A percentile compares a stretch with the other conserved stretches of the same genome.
Conservation (phyloP, 2,113 vertebrate species). For the Leptosomus discolor region DNA sequence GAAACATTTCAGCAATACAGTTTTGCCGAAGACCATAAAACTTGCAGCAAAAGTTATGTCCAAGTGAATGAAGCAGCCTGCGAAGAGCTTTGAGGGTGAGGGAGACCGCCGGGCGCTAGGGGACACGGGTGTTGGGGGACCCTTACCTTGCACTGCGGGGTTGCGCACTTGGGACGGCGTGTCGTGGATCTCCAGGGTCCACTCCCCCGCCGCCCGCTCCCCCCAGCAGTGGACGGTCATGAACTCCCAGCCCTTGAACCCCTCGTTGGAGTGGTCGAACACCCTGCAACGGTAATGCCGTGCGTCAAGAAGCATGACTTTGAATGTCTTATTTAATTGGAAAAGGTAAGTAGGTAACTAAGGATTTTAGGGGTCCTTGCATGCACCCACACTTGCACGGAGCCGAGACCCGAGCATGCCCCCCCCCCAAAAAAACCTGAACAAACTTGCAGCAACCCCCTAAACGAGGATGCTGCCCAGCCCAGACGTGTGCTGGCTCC, state of each 20-base stretch:
- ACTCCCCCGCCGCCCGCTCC: conserved; percentile 84
- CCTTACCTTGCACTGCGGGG: conserved; percentile 82
- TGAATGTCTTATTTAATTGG: rapidly evolving
- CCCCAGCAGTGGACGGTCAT: conserved; percentile 96
- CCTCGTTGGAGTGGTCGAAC: conserved; percentile 85
- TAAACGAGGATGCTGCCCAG: neutral
- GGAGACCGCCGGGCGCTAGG: neutral
- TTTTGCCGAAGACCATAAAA: neutral
- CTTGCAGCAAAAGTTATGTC: neutral
- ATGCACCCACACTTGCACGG: rapidly evolving
- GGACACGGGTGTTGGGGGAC: neutral
- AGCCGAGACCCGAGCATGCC: neutral
- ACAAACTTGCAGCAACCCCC: neutral
- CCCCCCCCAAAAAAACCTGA: rapidly evolving
- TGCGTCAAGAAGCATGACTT: neutral
- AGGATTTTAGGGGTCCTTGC: neutral
- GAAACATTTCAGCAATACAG: neutral
- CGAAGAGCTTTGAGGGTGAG: rapidly evolving
- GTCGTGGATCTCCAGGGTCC: conserved; percentile 89
- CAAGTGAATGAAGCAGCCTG: rapidly evolving
- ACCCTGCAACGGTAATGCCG: conserved; percentile 51
- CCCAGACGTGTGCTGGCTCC: rapidly evolving
- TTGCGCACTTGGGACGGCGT: conserved; percentile 83
- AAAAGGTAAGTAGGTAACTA: neutral
- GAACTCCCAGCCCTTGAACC: conserved; percentile 94